A percentile compares a stretch with the other conserved stretches of the same genome.
Conservation (phyloP, 2,113 vertebrate genomes). For the Gulo gulo region DNA sequence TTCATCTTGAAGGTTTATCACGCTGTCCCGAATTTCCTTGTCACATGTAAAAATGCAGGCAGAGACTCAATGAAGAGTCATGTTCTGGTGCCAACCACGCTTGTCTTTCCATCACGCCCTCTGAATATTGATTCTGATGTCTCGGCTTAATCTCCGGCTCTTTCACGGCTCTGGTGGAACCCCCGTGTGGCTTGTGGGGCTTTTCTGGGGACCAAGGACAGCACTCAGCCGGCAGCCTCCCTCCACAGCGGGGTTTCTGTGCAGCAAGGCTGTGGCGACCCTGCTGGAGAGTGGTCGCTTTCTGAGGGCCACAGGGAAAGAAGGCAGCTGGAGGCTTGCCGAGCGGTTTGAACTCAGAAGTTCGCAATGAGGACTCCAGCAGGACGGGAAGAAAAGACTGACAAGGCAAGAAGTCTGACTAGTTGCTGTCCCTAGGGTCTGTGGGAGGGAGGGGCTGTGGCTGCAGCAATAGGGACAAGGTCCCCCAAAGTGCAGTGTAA, state of each 20-base stretch:
- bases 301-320: neutral
- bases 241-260: neutral
- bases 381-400: neutral
- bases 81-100: slow-evolving; percentile 68
- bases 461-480: neutral
- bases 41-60: neutral
- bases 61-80: slow-evolving; percentile 72
- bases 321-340: accelerated
- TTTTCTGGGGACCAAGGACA: neutral
- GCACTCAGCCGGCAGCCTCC: neutral
- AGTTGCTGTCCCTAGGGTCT: neutral
- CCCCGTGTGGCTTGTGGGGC: neutral
- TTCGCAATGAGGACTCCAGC: neutral
- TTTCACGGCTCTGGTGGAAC: neutral
- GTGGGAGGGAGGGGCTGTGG: too few species aligned
- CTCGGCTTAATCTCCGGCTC: neutral
- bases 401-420: neutral
- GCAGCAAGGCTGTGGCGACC: neutral
- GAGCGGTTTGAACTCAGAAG: neutral
- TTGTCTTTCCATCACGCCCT: slow-evolving; percentile 58
- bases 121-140: slow-evolving; percentile 70
- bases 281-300: neutral
- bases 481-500: too few species aligned
- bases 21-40: slow-evolving; percentile 48
- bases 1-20: slow-evolving; percentile 58